Conservation (phyloP, 2,797 vertebrate species). For the Acrocephalus scirpaceus region DNA sequence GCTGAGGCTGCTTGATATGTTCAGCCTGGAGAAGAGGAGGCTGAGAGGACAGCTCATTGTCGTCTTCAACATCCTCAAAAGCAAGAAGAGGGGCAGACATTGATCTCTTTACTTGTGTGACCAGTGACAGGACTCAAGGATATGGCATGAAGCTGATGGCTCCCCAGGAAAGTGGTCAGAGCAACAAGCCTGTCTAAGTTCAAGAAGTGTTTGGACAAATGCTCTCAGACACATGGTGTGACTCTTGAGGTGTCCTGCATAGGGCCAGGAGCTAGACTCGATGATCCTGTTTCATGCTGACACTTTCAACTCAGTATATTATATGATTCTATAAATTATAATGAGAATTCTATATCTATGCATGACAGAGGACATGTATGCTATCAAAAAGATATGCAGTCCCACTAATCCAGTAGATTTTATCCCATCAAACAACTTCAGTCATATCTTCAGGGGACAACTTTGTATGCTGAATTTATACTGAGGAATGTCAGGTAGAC, state of each 20-base stretch:
- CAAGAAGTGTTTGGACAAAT: not conserved
- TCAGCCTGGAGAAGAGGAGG: not conserved
- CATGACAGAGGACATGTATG: not conserved
- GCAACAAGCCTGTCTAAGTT: not conserved
- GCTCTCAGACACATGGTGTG: not conserved
- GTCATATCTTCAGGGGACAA: not conserved
- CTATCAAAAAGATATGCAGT: not conserved
- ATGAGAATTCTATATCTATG: not conserved
- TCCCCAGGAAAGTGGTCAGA: not conserved
- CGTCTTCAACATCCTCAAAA: not conserved
- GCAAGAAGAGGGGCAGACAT: not conserved
- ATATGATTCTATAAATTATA: not conserved
- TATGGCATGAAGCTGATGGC: not conserved
- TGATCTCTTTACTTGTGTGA: not conserved
- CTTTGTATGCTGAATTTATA: not conserved
- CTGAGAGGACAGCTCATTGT: not conserved
- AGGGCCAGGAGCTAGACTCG: rapidly evolving
- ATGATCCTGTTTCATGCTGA: not conserved
- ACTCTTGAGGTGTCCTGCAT: too few relatives aligned
- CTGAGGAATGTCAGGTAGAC: not conserved
- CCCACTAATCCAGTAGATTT: not conserved
- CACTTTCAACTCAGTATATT: not conserved
- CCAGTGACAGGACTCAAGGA: not conserved
- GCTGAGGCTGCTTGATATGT: not conserved
- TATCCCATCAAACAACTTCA: not conserved